Base-by-base conservation (phyloP, 2,113 vertebrate genomes). In the Zosterops borbonicus region DNA sequence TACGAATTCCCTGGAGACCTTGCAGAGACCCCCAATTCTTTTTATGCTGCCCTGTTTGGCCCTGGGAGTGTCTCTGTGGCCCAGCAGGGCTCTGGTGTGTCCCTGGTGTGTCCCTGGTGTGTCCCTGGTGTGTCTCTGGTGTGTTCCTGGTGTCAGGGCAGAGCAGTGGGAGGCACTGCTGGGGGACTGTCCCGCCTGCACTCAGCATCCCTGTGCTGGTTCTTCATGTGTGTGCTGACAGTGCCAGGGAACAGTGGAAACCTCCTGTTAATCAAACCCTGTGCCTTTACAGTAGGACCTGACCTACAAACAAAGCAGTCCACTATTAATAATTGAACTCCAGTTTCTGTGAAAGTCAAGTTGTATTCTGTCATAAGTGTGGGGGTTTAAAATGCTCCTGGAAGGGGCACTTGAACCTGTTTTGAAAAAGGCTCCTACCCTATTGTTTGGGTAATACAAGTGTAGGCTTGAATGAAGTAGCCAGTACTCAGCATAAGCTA, bases 161-260 rank as follows among this genome's bases (percentile, higher is more conserved):
- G 60, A 11, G 84, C 69, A 64, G 31, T 20, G 53, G 59, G 14
- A 29, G 79, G 41, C 56, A 22, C 59, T 27, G 29, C 46, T 2
- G 2, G 74, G 14, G 29, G 9, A 3, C 9, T 53, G 50, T 59
- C 22, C 56, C 39, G 3, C 22, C 47, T 5, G 2, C 42, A 25
- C 7, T n/a, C 19, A 3, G 17, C n/a, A 37, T 7, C n/a, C 62
- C 47, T 1, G 0, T 5, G 17, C 20, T 52, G 10, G 3, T 11
- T 24, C 82, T 31, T 18, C 5, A 3, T 13, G 33, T 5, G 0
- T 2, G n/a, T 24, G 35, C 23, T 75, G 75, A 1, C 52, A 29
- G 1, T 9, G 64, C n/a, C 63, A 74, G 83, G 10, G 16, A 22
- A 2, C 56, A 49, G 15, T 1, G 3, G 35, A 10, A 33, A 12